Evolutionary conservation across 2,888 invertebrate genomes (phyloP).

Genomic region (Suillia variegata): DNA sequence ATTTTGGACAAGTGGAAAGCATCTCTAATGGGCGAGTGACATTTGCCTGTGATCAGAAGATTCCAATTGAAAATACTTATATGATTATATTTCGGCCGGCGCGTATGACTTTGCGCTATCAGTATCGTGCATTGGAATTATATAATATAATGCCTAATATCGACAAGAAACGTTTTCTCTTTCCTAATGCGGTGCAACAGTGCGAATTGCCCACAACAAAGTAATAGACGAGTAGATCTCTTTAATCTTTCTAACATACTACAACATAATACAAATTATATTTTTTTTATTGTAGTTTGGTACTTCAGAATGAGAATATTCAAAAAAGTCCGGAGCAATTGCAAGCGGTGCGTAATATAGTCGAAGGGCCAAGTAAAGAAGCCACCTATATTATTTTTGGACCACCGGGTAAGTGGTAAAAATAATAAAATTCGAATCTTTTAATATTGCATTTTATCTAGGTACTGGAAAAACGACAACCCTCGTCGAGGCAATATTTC

Average conservation of each 20-base stretch:
- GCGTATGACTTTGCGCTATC: conserved; percentile 46
- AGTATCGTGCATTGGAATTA: conserved; percentile 47
- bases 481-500: conserved; percentile 72
- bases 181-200: too few relatives aligned
- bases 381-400: conserved; percentile 85
- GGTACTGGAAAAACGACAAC: conserved; percentile 76
- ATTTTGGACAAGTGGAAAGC: conserved; percentile 38
- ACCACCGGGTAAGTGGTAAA: conserved; percentile 69
- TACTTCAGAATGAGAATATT: conserved; percentile 51
- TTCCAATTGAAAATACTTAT: conserved; percentile 35
- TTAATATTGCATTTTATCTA: conserved; percentile 29
- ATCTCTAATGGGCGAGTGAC: conserved; percentile 40
- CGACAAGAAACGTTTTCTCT: conserved; percentile 37
- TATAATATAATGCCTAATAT: too few relatives aligned
- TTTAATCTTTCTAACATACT: too few relatives aligned
- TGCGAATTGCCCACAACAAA: conserved; percentile 12
- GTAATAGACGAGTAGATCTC: too few relatives aligned
- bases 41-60: conserved; percentile 38
- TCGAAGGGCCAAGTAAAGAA: conserved; percentile 67
- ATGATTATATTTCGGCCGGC: conserved; percentile 44
- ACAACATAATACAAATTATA: too few relatives aligned
- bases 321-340: conserved; percentile 67
- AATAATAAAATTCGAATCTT: conserved; percentile 59
- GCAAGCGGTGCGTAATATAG: conserved; percentile 71
- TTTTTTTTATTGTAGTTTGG: conserved; percentile 26